A percentile compares a stretch with the other conserved stretches of the same genome.
phyloP scores from a whole-genome alignment of 1,140 invertebrate species.

The Drosophila sproati region DNA sequence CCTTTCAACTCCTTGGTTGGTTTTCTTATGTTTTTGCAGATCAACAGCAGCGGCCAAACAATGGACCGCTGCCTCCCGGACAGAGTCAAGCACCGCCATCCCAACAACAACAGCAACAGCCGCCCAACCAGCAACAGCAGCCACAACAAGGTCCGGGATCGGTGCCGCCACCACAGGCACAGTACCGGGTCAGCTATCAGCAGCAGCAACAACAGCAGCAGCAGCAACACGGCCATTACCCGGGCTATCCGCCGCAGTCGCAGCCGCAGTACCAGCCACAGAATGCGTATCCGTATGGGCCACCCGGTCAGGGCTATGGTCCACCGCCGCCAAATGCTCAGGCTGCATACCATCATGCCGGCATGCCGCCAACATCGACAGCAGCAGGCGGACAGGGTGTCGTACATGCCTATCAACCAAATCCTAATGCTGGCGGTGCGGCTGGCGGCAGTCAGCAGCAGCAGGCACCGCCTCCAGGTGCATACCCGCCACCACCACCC shows the following conservation, averaged over 20 bases:
- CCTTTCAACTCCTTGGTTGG: no score
- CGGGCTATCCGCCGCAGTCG: conserved; percentile 85
- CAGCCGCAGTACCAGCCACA: conserved; percentile 84
- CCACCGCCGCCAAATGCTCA: conserved; percentile 73
- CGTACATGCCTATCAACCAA: conserved; percentile 68
- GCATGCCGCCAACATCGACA: conserved; percentile 63
- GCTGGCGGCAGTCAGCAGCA: conserved; percentile 55
- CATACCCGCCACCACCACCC: conserved; percentile 68
- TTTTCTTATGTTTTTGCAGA: conserved; percentile 38
- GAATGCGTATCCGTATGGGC: conserved; percentile 85
- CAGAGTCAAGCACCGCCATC: conserved; percentile 45
- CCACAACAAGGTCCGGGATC: conserved; percentile 57
- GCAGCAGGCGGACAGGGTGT: conserved; percentile 42
- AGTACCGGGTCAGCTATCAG: conserved; percentile 85
- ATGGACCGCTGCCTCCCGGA: conserved; percentile 50
- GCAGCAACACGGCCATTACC: conserved; percentile 85
- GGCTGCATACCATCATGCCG: conserved; percentile 84
- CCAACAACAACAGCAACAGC: conserved; percentile 60
- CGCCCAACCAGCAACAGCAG: conserved; percentile 84
- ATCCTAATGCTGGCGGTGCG: conserved; percentile 42
- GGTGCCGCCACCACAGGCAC: conserved; percentile 80
- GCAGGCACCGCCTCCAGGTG: conserved; percentile 67
- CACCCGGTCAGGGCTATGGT: conserved; percentile 75
- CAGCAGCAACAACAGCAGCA: conserved; percentile 84
- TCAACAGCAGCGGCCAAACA: conserved; percentile 74